Evolutionary conservation across 2,113 vertebrate genomes (phyloP).

Genomic region (Brevimyrus niger): DNA sequence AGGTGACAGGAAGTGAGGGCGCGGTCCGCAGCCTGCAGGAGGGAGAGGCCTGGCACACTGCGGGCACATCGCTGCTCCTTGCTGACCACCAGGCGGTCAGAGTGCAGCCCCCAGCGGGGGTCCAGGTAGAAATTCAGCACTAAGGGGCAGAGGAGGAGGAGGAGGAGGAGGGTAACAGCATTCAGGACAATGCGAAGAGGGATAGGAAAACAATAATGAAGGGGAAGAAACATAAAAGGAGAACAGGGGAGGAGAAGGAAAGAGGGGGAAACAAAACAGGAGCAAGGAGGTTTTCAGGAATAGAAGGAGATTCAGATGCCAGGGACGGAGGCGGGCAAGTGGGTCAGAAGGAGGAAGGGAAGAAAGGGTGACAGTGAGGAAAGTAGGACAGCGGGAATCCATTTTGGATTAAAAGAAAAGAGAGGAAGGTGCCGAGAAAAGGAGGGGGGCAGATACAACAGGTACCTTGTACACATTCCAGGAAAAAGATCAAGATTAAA

Average conservation of each 20-base stretch:
- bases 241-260: background rate
- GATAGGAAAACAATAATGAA: background rate
- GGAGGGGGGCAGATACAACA: slow-evolving; percentile 14
- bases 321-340: background rate
- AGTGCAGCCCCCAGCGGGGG: slow-evolving; percentile 86
- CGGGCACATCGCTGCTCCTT: slow-evolving; percentile 90
- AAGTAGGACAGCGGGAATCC: slow-evolving; percentile 12
- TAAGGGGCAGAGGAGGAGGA: slow-evolving; percentile 39
- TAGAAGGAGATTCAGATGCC: background rate
- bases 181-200: background rate
- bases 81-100: slow-evolving; percentile 85
- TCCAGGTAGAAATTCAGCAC: slow-evolving; percentile 95
- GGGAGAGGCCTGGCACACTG: slow-evolving; percentile 80
- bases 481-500: slow-evolving; percentile 7
- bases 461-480: slow-evolving; percentile 14
- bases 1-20: slow-evolving; percentile 87
- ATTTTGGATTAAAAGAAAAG: background rate
- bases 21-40: slow-evolving; percentile 72
- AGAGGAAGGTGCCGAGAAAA: slow-evolving; percentile 3
- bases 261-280: background rate
- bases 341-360: background rate
- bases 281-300: background rate
- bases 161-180: background rate
- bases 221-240: no score
- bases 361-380: background rate